phyloP scores from a whole-genome alignment of 2,113 vertebrate genomes.

The Microcebus lehilahytsara region DNA sequence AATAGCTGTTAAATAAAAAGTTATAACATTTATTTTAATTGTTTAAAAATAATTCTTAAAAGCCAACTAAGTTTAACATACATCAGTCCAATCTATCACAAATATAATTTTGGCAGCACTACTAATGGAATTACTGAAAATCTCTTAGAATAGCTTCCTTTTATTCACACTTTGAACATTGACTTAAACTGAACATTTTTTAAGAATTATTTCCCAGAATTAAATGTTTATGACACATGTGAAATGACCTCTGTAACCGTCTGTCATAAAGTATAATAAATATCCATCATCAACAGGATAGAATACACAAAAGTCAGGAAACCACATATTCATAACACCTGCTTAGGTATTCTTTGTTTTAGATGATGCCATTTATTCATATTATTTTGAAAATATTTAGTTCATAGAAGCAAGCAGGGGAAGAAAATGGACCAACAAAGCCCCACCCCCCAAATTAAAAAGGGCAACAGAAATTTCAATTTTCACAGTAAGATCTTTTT shows the following conservation, averaged over 20 bases:
- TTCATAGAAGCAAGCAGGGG: neutral
- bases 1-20: neutral
- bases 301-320: conserved; percentile 2
- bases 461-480: neutral
- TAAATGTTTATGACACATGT: conserved; percentile 36
- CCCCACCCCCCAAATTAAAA: neutral
- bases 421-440: neutral
- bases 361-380: conserved; percentile 29
- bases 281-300: neutral
- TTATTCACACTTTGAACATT: conserved; percentile 33
- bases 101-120: neutral
- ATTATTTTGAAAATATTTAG: conserved; percentile 17
- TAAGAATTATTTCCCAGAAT: conserved; percentile 39
- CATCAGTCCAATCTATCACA: neutral
- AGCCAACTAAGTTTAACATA: neutral
- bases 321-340: neutral
- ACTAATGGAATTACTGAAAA: neutral
- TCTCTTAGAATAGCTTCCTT: neutral
- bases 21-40: neutral
- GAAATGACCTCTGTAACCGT: conserved; percentile 4
- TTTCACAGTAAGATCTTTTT: neutral
- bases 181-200: conserved; percentile 10
- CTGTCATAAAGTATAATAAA: conserved; percentile 14
- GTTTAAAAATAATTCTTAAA: conserved; percentile 19
- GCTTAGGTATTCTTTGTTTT: neutral